These are phyloP conservation scores for Meandrina meandrites DNA, from an alignment of 92 coral and sea anemone species.

Conservation along the genomic window DNA sequence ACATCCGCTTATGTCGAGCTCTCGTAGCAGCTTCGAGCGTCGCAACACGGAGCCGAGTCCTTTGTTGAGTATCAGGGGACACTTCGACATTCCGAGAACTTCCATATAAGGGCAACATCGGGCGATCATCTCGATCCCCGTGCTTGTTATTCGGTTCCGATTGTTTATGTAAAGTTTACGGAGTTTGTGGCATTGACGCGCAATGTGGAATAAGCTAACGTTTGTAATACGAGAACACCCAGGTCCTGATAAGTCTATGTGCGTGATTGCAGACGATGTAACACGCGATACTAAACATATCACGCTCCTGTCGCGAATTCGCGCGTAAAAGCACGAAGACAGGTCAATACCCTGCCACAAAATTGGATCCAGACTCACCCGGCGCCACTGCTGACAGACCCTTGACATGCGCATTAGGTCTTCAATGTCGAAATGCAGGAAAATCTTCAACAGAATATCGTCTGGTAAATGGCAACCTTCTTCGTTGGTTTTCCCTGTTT, in stretches of 20 bases:
- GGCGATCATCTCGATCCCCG: constrained; percentile 72
- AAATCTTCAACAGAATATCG: constrained; percentile 51
- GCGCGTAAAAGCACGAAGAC: constrained; percentile 36
- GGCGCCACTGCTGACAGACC: constrained; percentile 76
- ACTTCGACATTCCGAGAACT: constrained; percentile 63
- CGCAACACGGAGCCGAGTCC: constrained; percentile 61
- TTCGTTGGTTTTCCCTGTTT: background rate
- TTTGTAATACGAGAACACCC: constrained; percentile 65
- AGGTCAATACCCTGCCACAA: constrained; percentile 73
- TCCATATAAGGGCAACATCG: constrained; percentile 62
- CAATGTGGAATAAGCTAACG: constrained; percentile 64
- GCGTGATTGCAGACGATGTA: constrained; percentile 49
- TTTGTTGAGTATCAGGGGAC: constrained; percentile 50
- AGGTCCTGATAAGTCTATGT: constrained; percentile 73
- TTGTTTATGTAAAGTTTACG: constrained; percentile 52
- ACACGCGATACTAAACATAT: constrained; percentile 55
- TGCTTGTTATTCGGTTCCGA: constrained; percentile 67
- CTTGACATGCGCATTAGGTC: constrained; percentile 66
- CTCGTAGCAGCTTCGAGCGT: constrained; percentile 48
- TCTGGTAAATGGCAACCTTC: constrained; percentile 54
- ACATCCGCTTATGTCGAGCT: constrained; percentile 63
- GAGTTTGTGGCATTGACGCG: constrained; percentile 72
- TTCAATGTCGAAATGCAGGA: constrained; percentile 53
- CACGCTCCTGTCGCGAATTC: constrained; percentile 52
- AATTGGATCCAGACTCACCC: constrained; percentile 68